Evolutionary conservation across 2,113 vertebrate genomes (phyloP), one percentile per base, ranked within the genome.

Genomic region (Montifringilla adamsi): DNA sequence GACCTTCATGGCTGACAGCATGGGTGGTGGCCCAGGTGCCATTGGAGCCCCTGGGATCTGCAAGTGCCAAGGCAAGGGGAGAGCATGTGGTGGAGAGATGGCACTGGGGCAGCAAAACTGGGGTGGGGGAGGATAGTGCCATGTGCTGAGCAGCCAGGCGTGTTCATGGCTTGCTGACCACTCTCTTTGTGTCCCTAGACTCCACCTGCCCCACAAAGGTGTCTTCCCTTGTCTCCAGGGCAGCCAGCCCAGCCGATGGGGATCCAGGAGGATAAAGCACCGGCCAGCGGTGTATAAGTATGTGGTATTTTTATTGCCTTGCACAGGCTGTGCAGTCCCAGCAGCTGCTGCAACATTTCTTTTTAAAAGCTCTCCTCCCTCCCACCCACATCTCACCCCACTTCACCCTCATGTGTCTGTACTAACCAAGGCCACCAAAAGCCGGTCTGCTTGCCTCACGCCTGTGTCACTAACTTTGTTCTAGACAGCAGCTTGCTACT

Each of bases 191-290:
- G 93, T 97, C 96, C 70, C 41, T 95, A 97, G 97, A 97, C 88
- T 97, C 81, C 72, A 95, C 60, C 95, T 97, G 93, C 94, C 95
- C 75, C 95, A 95, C 90, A 97, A 95, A 94, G 97, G 96, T 90
- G 93, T 89, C 87, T 92, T 97, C 80, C 88, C 84, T 94, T 97
- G 94, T 83, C 94, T 96, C 69, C 96, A 92, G 89, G 96, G 93
- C 95, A 95, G 85, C 91, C 96, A 96, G 85, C 94, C 90, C 13
- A 0, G 72, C 81, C 82, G 63, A 79, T 96, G 96, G 91, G 95
- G 94, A 94, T 89, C 95, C 95, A 91, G 93, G 89, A 98, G 90
- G 96, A 97, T 97, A 97, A 97, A 95, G 91, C 97, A 96, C 96
- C 64, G 83, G 60, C 95, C 95, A 16, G 93, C 79, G 46, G 93